These are phyloP conservation scores for Argyra leucocephala DNA, from an alignment of 2,888 invertebrate species.

Conservation along the genomic window DNA sequence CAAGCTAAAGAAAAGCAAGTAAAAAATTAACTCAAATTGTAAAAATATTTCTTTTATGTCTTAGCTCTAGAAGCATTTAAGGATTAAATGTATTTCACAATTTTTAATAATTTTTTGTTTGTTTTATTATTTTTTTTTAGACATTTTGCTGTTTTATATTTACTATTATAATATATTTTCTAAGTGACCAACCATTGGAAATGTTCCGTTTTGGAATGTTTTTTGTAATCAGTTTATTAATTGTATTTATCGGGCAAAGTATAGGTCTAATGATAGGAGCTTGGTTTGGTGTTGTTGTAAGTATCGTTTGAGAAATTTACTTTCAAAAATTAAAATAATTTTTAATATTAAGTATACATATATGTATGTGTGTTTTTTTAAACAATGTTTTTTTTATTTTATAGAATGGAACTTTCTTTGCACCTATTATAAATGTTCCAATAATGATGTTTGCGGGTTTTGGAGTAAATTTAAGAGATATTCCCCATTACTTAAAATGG, in stretches of 20 bases:
- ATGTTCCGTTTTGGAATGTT: conserved; percentile 73
- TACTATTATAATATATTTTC: conserved; percentile 67
- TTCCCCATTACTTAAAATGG: conserved; percentile 81
- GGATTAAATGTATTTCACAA: too few relatives aligned
- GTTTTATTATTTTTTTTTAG: conserved; percentile 41
- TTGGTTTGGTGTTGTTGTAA: conserved; percentile 72
- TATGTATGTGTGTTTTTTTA: not conserved
- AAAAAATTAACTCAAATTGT: too few relatives aligned
- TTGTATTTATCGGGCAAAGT: conserved; percentile 84
- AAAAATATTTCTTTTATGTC: not conserved
- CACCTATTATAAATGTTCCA: conserved; percentile 83
- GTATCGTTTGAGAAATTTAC: conserved; percentile 34
- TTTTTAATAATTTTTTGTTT: not conserved
- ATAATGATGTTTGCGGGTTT: conserved; percentile 97
- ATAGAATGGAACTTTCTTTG: conserved; percentile 90
- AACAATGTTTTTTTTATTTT: conserved; percentile 20
- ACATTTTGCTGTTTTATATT: conserved; percentile 61
- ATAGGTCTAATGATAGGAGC: conserved; percentile 88
- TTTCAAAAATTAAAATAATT: conserved; percentile 13
- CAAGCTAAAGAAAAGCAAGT: too few relatives aligned
- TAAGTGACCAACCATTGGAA: conserved; percentile 84
- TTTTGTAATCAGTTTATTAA: conserved; percentile 67
- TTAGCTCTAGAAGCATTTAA: too few relatives aligned
- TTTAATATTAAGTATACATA: not conserved
- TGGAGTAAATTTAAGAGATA: conserved; percentile 78